phyloP scores from a whole-genome alignment of 2,888 invertebrate species.

The Phytoseiulus persimilis region DNA sequence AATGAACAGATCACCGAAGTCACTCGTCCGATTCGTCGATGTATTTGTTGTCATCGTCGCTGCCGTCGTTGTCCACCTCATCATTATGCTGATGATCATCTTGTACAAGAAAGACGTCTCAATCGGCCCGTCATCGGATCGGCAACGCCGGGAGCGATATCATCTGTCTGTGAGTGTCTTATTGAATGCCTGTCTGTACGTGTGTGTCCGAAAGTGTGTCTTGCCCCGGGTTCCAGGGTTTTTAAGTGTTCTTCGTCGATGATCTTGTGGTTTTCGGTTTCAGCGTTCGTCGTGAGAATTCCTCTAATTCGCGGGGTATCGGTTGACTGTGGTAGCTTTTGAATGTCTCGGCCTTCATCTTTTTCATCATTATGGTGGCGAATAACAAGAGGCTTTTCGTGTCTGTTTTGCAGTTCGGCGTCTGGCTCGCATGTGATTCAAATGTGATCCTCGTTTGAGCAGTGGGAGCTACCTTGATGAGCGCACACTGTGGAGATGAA shows the following conservation, averaged over 20 bases:
- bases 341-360: not conserved
- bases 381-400: not conserved
- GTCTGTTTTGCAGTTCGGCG: not conserved
- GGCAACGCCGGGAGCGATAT: not conserved
- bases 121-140: not conserved
- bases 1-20: not conserved
- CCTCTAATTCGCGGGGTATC: not conserved
- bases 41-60: not conserved
- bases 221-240: not conserved
- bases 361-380: not conserved
- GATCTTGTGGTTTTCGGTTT: not conserved
- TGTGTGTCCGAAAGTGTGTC: not conserved
- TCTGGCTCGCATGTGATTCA: not conserved
- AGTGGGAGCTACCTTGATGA: not conserved
- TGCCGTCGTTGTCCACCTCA: not conserved
- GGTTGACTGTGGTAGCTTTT: not conserved
- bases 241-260: not conserved
- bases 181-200: not conserved
- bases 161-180: not conserved
- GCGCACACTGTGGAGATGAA: not conserved
- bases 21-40: not conserved
- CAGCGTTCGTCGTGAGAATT: not conserved
- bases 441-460: not conserved
- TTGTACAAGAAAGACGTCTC: conserved; percentile 5
- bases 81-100: not conserved